phyloP scores from a whole-genome alignment of 2,113 vertebrate genomes.

The Apistogramma diplotaenia region DNA sequence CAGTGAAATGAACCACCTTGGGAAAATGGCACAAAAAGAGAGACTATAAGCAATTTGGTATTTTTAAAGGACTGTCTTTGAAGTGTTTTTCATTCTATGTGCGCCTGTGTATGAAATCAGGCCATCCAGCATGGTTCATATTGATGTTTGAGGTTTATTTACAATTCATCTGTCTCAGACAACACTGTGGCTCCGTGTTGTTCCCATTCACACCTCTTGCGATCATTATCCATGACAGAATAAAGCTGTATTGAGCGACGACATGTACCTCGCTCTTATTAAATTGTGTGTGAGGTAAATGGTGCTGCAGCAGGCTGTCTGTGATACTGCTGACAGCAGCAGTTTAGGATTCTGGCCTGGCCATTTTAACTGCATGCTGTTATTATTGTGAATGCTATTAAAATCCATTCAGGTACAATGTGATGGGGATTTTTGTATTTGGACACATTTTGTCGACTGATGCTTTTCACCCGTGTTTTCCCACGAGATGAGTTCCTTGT shows the following conservation, averaged over 20 bases:
- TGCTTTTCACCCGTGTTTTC: not conserved
- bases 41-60: not conserved
- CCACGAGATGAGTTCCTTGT: not conserved
- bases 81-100: not conserved
- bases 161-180: constrained; percentile 22
- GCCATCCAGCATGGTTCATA: constrained; percentile 5
- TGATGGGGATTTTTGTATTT: not conserved
- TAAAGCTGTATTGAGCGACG: constrained; percentile 44
- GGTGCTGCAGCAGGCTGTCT: not conserved
- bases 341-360: not conserved
- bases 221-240: constrained; percentile 43
- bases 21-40: not conserved
- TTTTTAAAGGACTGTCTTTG: not conserved
- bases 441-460: not conserved
- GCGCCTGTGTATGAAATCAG: constrained; percentile 6
- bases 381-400: constrained; percentile 18
- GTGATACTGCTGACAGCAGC: constrained; percentile 45
- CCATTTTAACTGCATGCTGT: not conserved
- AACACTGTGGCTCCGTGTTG: not conserved
- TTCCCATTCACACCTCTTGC: constrained; percentile 18
- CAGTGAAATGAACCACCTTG: not conserved
- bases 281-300: not conserved
- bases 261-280: constrained; percentile 31
- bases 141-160: constrained; percentile 31
- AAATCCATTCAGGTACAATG: not conserved